Evolutionary conservation across 2,797 vertebrate species (phyloP), one percentile per base, ranked within the genome.

Genomic region (Otolemur crassicaudatus): DNA sequence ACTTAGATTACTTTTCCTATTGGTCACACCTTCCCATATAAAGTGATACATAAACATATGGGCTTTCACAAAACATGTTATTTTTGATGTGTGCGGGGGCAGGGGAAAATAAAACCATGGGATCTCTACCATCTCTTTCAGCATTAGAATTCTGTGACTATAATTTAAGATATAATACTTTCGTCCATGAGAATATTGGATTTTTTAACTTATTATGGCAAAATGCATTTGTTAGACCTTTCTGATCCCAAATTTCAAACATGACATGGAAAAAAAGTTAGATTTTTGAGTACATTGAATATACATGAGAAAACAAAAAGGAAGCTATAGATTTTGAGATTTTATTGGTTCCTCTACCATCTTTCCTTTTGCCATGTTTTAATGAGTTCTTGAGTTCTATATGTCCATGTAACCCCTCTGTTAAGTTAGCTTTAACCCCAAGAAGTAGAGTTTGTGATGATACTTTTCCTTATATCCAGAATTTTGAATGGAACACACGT

Each of bases 11-110:
- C 37, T 94, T 91, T 88, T 77, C 31, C 13, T 77, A 76, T 40
- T 87, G 80, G 70, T 94, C 83, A 96, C n/a, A 89, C 65, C 49
- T 96, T 95, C 53, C 17, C 63, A 82, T 75, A 77, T 75, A 94
- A 81, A 93, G 72, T 69, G 58, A 67, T 73, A 91, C 3, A 67
- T 69, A 91, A 14, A 91, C 86, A 97, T 83, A 96, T 80, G 89
- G 90, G 86, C 37, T 72, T 95, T 72, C 80, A 37, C 79, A 88
- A 95, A 91, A 25, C 13, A 81, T 43, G 34, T 23, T 94, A 94
- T 80, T 96, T 93, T 94, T 83, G 60, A 29, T 53, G 16, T 77
- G 6, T 89, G 29, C 70, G 23, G 49, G 49, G 31, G 12, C 65
- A 12, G 58, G 25, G 17, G 5, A 29, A 93, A 87, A 90, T 69